These are phyloP conservation scores for Schizotus pectinicornis DNA, from an alignment of 2,888 invertebrate genomes.

Conservation along the genomic window DNA sequence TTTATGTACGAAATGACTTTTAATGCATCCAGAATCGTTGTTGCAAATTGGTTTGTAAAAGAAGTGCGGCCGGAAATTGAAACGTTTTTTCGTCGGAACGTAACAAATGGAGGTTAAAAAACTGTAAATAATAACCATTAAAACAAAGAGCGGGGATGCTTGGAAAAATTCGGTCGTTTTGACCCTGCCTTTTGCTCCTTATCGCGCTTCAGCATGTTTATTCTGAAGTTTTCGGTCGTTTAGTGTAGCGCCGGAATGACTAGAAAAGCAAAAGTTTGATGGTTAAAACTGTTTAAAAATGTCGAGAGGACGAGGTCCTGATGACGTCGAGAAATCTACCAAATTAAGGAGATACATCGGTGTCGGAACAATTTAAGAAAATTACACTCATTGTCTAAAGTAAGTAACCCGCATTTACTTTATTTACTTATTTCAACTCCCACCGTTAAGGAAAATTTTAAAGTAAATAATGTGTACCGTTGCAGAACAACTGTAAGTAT, in stretches of 20 bases:
- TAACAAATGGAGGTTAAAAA: constrained; percentile 11
- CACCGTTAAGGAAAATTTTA: no score
- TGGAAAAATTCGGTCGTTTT: constrained; percentile 24
- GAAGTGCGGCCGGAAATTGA: no score
- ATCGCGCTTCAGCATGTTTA: constrained; percentile 26
- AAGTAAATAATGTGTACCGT: no score
- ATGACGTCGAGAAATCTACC: constrained; percentile 1
- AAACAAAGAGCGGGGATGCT: constrained; percentile 17
- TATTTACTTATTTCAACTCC: no score
- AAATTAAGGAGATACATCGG: background rate
- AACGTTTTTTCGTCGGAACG: constrained; percentile 5
- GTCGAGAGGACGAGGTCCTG: constrained; percentile 3
- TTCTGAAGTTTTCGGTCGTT: constrained; percentile 25
- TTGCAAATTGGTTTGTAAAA: constrained; percentile 27
- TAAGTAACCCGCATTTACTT: no score
- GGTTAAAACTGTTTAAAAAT: constrained; percentile 19
- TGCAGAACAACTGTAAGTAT: no score
- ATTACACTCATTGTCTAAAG: no score
- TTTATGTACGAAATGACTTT: constrained; percentile 8
- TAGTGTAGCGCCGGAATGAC: constrained; percentile 17
- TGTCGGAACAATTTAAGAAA: no score
- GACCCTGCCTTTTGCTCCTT: constrained; percentile 16
- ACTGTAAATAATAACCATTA: constrained; percentile 21
- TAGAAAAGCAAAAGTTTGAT: constrained; percentile 19
- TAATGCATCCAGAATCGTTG: constrained; percentile 17